Evolutionary conservation across 2,113 vertebrate genomes (phyloP).

Genomic region (Eupsittula cactorum): DNA sequence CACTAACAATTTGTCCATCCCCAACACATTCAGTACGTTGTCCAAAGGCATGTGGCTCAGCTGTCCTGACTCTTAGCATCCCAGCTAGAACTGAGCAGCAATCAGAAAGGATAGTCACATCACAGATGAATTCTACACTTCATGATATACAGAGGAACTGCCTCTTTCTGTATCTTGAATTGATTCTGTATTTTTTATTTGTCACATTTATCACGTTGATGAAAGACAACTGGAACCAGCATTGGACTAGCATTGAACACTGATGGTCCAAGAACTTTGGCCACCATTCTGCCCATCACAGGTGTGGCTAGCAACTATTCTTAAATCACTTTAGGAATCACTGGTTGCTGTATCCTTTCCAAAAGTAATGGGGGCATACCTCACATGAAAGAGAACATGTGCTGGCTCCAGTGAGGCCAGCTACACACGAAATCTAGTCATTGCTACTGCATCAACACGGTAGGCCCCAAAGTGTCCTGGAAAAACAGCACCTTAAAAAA

Average conservation of each 20-base stretch:
- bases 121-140: neutral
- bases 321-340: neutral
- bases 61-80: neutral
- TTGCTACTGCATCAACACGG: neutral
- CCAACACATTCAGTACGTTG: rapidly evolving
- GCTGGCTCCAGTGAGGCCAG: neutral
- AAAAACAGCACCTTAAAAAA: rapidly evolving
- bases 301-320: neutral
- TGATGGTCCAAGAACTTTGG: neutral
- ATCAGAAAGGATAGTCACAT: neutral
- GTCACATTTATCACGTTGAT: rapidly evolving
- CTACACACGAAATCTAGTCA: neutral
- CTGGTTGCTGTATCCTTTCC: neutral
- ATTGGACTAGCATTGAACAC: neutral
- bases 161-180: neutral
- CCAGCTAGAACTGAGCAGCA: neutral
- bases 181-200: neutral
- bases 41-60: neutral
- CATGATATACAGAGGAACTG: neutral
- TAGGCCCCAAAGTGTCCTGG: neutral
- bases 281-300: rapidly evolving
- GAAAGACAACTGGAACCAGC: neutral
- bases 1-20: neutral
- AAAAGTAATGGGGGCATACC: neutral
- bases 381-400: neutral